Base-by-base conservation (phyloP, 2,888 invertebrate genomes). In the Lasius fuliginosus region DNA sequence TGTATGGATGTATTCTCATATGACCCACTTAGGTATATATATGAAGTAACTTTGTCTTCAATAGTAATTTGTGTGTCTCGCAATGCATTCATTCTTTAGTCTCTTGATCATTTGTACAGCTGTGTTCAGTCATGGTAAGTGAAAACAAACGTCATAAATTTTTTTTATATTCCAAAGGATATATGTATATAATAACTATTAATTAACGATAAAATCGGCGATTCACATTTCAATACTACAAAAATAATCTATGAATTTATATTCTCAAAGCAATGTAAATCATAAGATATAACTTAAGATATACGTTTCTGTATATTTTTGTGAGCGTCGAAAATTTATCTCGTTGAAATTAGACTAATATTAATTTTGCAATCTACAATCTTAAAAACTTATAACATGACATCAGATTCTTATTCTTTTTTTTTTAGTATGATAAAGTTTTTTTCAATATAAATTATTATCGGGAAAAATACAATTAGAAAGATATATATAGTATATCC, bases 81-180 rank as follows among this genome's bases (percentile, higher is more conserved):
- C 15, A 65, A 86, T 86, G 83, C 3, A 71, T 15, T 11, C 6
- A 46, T 30, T 79, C 9, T 33, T 23, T 30, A 18, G 27, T n/a
- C 23, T 86, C 18, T 36, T 86, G 36, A 49, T 76, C 1, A 15
- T 53, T 12, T 36, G 27, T 15, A 15, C 56, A 12, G 3, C 27
- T 15, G 27, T 53, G 3, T 18, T 49, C 6, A 49, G 42, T 12
- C 3, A 64, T 33, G 62, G 84, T 87, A 76, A 84, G 67, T 62
- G 6, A 12, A 4, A 60, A 60, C 0, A 30, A 49, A 49, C 30
- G 12, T 3, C 3, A n/a, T 49, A 11, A 67, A 12, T n/a, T 30
- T 27, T 49, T 69, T 69, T 11, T n/a, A 42, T 15, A 4, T 1
- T 1, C 30, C 15, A 33, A 12, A 42, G 3, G 12, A 42, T 42